These are phyloP conservation scores for Entomobrya proxima DNA, from an alignment of 2,888 invertebrate species.

Conservation along the genomic window DNA sequence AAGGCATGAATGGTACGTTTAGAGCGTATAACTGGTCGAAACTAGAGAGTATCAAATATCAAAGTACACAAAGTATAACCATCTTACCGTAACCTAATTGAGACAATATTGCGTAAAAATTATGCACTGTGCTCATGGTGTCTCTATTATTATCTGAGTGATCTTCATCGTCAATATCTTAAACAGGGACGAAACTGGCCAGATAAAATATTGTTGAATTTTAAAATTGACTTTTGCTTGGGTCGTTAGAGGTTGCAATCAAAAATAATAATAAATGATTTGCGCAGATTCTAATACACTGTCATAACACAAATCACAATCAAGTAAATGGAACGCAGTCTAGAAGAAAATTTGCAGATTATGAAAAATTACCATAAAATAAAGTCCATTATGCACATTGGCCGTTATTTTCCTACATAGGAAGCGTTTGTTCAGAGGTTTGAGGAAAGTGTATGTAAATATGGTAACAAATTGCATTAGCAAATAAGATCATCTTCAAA, in stretches of 20 bases:
- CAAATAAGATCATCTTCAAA: conserved; percentile 6
- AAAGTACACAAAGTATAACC: too few species aligned
- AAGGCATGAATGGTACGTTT: conserved; percentile 5
- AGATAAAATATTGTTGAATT: too few species aligned
- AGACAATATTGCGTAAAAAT: conserved; percentile 38
- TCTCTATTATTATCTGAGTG: conserved; percentile 17
- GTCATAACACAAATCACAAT: conserved; percentile 40
- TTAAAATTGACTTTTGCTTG: too few species aligned
- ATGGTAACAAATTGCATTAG: conserved; percentile 4
- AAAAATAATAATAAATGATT: conserved; percentile 2
- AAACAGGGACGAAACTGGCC: background rate
- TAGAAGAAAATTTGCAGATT: background rate
- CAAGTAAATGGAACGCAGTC: background rate
- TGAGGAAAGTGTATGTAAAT: background rate
- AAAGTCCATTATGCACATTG: conserved; percentile 51
- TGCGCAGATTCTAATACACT: too few species aligned
- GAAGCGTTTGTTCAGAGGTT: background rate
- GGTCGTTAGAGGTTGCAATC: too few species aligned
- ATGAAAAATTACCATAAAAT: conserved; percentile 22
- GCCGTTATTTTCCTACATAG: background rate
- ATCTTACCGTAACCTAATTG: conserved; percentile 18
- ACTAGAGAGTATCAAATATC: conserved; percentile 11
- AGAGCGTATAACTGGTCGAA: background rate
- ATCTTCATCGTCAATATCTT: background rate
- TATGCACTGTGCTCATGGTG: conserved; percentile 37